These are phyloP conservation scores for Chrysotoxum bicinctum DNA, from an alignment of 2,888 invertebrate genomes.

Conservation along the genomic window DNA sequence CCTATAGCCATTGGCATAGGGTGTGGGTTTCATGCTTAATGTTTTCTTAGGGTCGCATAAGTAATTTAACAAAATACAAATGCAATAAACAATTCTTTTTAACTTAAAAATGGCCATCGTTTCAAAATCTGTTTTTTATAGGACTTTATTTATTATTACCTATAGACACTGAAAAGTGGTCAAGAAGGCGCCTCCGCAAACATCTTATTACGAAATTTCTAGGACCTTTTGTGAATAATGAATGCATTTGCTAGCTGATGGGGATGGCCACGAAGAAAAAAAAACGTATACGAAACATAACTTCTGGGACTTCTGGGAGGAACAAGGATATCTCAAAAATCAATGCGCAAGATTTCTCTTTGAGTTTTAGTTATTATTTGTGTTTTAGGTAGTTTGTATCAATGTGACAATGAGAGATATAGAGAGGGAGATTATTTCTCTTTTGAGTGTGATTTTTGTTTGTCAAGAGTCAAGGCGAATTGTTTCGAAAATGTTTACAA, in stretches of 20 bases:
- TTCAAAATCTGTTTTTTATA: neutral
- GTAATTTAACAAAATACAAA: conserved; percentile 25
- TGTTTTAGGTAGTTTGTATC: neutral
- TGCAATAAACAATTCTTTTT: neutral
- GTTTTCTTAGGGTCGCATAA: conserved; percentile 29
- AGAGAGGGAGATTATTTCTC: neutral
- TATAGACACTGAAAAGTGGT: neutral
- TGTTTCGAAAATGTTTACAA: conserved; percentile 54
- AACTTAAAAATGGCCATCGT: neutral
- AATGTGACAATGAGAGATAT: neutral
- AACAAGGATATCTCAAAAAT: conserved; percentile 53
- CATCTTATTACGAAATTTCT: conserved; percentile 44
- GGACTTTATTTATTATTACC: neutral
- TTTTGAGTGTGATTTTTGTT: conserved; percentile 10
- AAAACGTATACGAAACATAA: conserved; percentile 33
- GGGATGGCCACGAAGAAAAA: conserved; percentile 6
- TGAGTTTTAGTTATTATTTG: neutral
- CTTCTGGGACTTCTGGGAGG: conserved; percentile 28
- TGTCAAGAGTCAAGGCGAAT: conserved; percentile 24
- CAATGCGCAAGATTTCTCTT: conserved; percentile 60
- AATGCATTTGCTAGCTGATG: conserved; percentile 58
- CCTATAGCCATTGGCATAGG: conserved; percentile 4
- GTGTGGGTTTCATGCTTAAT: conserved; percentile 44
- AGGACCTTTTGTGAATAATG: conserved; percentile 49
- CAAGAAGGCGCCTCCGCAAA: neutral